These are phyloP conservation scores for Hydrozoanthus tunicans DNA, from an alignment of 64 coral and sea anemone genomes.

Conservation along the genomic window DNA sequence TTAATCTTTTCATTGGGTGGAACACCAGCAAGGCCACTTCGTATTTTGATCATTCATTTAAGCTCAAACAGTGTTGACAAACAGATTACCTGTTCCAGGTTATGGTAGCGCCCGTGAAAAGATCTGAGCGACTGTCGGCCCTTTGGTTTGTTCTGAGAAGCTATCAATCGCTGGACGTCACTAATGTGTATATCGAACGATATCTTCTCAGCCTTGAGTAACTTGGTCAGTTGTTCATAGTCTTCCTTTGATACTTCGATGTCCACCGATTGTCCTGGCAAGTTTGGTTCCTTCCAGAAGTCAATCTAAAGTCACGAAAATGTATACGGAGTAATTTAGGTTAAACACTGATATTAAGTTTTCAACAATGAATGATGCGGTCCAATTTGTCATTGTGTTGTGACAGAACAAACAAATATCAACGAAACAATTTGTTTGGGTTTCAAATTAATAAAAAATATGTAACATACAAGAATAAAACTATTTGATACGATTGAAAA, in stretches of 20 bases:
- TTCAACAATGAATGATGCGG: too few species aligned
- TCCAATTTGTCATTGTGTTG: too few species aligned
- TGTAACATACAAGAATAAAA: too few species aligned
- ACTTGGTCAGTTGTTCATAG: constrained; percentile 36
- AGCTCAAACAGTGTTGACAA: neutral
- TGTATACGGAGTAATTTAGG: too few species aligned
- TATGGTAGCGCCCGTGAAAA: constrained; percentile 66
- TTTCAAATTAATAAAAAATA: too few species aligned
- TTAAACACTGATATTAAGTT: too few species aligned
- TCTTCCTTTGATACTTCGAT: constrained; percentile 65
- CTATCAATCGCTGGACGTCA: constrained; percentile 51
- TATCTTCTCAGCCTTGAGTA: constrained; percentile 54
- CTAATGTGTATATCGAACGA: constrained; percentile 56
- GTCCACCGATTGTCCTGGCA: constrained; percentile 68
- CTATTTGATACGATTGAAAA: too few species aligned
- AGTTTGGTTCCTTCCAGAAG: constrained; percentile 74
- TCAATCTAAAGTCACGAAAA: constrained; percentile 55
- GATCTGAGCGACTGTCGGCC: neutral
- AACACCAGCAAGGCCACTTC: too few species aligned
- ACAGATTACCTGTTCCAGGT: constrained; percentile 51
- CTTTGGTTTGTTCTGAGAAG: constrained; percentile 7
- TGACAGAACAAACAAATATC: too few species aligned
- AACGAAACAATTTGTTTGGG: too few species aligned
- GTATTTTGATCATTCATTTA: too few species aligned
- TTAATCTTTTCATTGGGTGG: too few species aligned